Evolutionary conservation across 2,888 invertebrate genomes (phyloP).

Genomic region (Cerastis leucographa): DNA sequence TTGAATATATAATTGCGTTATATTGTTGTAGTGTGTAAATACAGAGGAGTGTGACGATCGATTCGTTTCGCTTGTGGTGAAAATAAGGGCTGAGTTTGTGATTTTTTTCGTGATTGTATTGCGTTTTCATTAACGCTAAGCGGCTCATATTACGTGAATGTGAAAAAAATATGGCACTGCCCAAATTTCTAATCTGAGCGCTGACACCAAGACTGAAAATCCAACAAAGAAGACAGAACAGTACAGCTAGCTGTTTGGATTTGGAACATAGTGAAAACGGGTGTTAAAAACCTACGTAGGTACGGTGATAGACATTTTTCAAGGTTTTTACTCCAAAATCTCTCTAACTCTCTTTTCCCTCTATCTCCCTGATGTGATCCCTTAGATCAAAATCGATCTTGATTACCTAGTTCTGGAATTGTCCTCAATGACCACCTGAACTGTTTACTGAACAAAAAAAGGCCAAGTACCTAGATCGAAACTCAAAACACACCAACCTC

Average conservation of each 20-base stretch:
- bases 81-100: constrained; percentile 11
- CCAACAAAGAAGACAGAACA: neutral
- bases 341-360: neutral
- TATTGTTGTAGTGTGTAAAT: constrained; percentile 80
- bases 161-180: neutral
- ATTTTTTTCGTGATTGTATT: neutral
- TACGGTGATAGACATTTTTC: neutral
- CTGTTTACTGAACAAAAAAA: neutral
- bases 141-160: neutral
- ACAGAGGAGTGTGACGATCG: constrained; percentile 70
- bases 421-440: neutral
- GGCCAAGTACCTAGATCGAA: neutral
- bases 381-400: neutral
- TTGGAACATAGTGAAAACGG: neutral
- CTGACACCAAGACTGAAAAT: neutral
- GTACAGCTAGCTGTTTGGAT: neutral
- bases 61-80: constrained; percentile 67
- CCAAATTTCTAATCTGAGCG: neutral
- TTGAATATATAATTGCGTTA: constrained; percentile 85
- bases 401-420: neutral
- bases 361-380: neutral
- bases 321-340: neutral
- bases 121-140: neutral
- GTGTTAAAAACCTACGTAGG: neutral
- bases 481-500: constrained; percentile 13